Evolutionary conservation across 2,888 invertebrate species (phyloP).

Genomic region (Mylabris sibirica): DNA sequence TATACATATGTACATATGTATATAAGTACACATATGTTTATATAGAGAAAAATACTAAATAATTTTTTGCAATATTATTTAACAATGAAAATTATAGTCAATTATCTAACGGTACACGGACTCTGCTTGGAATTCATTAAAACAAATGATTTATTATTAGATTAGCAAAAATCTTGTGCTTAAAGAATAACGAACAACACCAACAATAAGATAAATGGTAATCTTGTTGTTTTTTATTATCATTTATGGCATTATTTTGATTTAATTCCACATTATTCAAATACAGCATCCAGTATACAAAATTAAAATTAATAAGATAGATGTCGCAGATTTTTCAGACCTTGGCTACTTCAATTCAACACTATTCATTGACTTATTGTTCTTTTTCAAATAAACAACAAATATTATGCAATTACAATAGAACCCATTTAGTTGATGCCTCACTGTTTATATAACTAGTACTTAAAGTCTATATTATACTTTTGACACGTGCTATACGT

Average conservation of each 20-base stretch:
- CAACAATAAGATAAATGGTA: neutral
- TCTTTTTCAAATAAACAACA: neutral
- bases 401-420: neutral
- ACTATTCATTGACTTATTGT: neutral
- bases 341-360: neutral
- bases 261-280: conserved; percentile 7
- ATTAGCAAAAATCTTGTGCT: neutral
- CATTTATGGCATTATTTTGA: neutral
- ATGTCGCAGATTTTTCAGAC: neutral
- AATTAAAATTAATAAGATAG: conserved; percentile 9
- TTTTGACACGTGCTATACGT: neutral
- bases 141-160: neutral
- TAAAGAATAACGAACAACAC: neutral
- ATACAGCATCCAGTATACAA: conserved; percentile 4
- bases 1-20: too few relatives aligned
- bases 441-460: neutral
- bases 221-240: neutral
- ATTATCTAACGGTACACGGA: conserved; percentile 6
- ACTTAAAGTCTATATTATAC: neutral
- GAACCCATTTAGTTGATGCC: neutral
- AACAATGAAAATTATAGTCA: neutral
- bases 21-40: too few relatives aligned
- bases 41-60: neutral
- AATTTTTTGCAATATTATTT: conserved; percentile 4
- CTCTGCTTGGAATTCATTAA: conserved; percentile 1